Conservation (phyloP, 2,888 invertebrate genomes). For the Melanchra persicariae region DNA sequence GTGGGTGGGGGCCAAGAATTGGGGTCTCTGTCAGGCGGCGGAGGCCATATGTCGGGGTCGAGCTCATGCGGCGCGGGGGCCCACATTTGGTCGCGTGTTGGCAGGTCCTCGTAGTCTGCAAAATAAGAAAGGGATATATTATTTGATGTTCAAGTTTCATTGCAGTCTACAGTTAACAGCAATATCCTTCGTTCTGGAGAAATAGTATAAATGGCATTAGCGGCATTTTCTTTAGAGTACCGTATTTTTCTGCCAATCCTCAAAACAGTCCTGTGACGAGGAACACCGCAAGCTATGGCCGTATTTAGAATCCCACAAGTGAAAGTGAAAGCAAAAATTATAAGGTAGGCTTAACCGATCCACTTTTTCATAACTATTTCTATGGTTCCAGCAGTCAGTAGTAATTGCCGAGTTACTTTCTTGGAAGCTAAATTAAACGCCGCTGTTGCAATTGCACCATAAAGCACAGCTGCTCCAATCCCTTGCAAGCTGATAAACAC, state of each 20-base stretch:
- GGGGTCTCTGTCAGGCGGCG: constrained; percentile 93
- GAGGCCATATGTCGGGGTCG: constrained; percentile 96
- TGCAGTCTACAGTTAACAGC: too few species aligned
- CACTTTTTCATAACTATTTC: not conserved
- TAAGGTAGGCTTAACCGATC: not conserved
- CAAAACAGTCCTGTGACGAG: too few species aligned
- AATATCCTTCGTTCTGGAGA: not conserved
- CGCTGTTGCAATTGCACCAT: constrained; percentile 14
- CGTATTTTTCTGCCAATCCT: too few species aligned
- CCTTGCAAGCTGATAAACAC: constrained; percentile 17
- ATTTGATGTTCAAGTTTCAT: not conserved
- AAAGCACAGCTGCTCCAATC: constrained; percentile 23
- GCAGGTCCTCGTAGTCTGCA: constrained; percentile 88
- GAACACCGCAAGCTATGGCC: not conserved
- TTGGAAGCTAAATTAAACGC: constrained; percentile 22
- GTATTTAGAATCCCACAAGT: not conserved
- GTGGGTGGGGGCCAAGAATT: constrained; percentile 97
- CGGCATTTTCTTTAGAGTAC: too few species aligned
- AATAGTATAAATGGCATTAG: too few species aligned
- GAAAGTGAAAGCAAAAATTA: constrained; percentile 7
- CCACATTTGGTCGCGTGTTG: constrained; percentile 87
- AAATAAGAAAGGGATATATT: constrained; percentile 1
- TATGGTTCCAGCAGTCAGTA: not conserved
- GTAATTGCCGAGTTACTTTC: constrained; percentile 1
- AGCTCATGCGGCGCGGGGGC: constrained; percentile 88